Conservation (phyloP, 2,113 vertebrate species). For the Sisor rabdophorus region DNA sequence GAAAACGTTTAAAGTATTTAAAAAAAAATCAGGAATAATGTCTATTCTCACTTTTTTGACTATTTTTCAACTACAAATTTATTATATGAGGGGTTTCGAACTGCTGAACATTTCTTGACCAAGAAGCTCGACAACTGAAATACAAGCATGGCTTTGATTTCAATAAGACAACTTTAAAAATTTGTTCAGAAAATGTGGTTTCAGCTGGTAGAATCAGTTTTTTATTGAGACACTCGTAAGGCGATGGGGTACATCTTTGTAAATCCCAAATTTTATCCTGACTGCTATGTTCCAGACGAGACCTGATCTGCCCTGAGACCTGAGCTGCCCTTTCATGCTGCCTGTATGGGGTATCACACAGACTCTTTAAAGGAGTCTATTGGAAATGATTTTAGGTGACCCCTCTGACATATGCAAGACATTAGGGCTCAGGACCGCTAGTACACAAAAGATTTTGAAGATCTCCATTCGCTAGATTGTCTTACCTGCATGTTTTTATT, state of each 20-base stretch:
- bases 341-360: neutral
- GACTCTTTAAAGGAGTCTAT: slow-evolving; percentile 16
- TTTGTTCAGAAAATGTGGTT: slow-evolving; percentile 28
- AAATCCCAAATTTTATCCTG: neutral
- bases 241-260: neutral
- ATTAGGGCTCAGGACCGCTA: neutral
- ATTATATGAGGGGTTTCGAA: neutral
- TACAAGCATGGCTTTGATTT: slow-evolving; percentile 30
- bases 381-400: slow-evolving; percentile 32
- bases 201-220: slow-evolving; percentile 39
- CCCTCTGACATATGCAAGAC: slow-evolving; percentile 31
- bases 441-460: slow-evolving; percentile 13
- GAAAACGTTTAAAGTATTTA: neutral
- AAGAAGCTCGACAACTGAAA: slow-evolving; percentile 1
- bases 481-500: no score
- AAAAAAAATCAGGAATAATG: neutral
- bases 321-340: slow-evolving; percentile 46
- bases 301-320: neutral
- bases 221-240: slow-evolving; percentile 16
- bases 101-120: neutral
- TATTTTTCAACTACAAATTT: neutral
- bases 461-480: neutral
- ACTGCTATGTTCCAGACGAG: neutral
- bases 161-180: slow-evolving; percentile 19
- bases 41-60: neutral